Evolutionary conservation across 2,797 vertebrate species (phyloP).

Genomic region (Pyrocephalus nanus): DNA sequence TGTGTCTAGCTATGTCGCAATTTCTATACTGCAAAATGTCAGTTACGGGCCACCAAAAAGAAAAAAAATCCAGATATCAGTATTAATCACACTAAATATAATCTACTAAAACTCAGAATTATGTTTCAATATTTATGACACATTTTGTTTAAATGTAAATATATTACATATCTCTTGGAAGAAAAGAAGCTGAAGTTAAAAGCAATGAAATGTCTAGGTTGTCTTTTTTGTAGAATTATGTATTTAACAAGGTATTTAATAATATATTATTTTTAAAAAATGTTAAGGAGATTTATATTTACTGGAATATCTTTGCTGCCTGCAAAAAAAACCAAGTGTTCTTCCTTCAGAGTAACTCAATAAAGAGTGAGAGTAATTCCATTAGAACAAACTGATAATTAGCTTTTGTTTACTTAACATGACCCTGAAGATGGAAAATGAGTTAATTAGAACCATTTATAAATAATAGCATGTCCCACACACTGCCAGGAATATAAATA

Average conservation of each 20-base stretch:
- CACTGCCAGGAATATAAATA: neutral
- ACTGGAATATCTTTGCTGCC: neutral
- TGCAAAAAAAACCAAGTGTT: neutral
- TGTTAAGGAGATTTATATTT: neutral
- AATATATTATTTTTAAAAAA: neutral
- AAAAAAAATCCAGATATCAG: neutral
- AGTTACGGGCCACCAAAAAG: neutral
- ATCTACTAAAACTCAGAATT: neutral
- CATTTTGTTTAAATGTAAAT: neutral
- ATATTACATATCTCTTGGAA: neutral
- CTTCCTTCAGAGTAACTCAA: neutral
- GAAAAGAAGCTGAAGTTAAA: neutral
- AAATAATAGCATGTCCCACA: neutral
- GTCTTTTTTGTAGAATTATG: neutral
- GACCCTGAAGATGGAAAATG: slow-evolving; percentile 10
- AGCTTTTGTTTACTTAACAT: slow-evolving; percentile 21
- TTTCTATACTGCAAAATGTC: neutral
- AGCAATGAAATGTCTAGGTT: neutral
- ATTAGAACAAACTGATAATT: neutral
- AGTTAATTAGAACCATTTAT: slow-evolving; percentile 27
- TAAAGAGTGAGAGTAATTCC: neutral
- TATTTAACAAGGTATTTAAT: neutral
- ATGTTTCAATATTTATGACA: neutral
- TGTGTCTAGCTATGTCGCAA: neutral
- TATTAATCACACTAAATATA: neutral